A percentile compares a stretch with the other conserved stretches of the same genome.
These are phyloP conservation scores for Candidula unifasciata DNA, from an alignment of 2,888 invertebrate species.

Conservation along the genomic window DNA sequence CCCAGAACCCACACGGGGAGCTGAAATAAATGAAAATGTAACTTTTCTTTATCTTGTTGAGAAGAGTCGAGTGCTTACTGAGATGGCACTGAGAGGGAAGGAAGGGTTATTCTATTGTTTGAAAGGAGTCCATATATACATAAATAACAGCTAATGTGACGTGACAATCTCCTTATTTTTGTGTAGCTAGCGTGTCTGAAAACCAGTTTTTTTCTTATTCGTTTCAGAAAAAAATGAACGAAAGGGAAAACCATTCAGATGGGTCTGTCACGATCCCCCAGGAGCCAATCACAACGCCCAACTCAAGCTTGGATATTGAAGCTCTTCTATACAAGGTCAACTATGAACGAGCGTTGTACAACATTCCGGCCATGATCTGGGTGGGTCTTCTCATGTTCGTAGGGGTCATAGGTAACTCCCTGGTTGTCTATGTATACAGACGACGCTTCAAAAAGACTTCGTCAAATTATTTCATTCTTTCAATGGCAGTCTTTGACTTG, in stretches of 20 bases:
- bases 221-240: slow-evolving; percentile 30
- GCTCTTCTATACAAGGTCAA: slow-evolving; percentile 57
- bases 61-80: no score
- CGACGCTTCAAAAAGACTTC: slow-evolving; percentile 66
- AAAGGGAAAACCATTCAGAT: not conserved
- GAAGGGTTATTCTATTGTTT: no score
- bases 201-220: not conserved
- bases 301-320: slow-evolving; percentile 4
- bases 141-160: not conserved
- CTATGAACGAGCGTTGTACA: slow-evolving; percentile 61
- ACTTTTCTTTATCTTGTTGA: no score
- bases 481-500: slow-evolving; percentile 71
- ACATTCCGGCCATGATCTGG: slow-evolving; percentile 67
- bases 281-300: not conserved
- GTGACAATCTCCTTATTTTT: not conserved
- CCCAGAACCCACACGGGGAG: not conserved
- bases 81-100: no score
- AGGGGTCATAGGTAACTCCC: slow-evolving; percentile 65
- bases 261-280: not conserved
- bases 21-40: not conserved
- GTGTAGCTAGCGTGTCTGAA: not conserved
- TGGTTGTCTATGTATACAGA: slow-evolving; percentile 68
- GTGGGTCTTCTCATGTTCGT: slow-evolving; percentile 63
- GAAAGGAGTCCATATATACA: no score
- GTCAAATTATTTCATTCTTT: slow-evolving; percentile 70